Evolutionary conservation across 2,888 invertebrate genomes (phyloP).

Genomic region (Polydrusus tereticollis): DNA sequence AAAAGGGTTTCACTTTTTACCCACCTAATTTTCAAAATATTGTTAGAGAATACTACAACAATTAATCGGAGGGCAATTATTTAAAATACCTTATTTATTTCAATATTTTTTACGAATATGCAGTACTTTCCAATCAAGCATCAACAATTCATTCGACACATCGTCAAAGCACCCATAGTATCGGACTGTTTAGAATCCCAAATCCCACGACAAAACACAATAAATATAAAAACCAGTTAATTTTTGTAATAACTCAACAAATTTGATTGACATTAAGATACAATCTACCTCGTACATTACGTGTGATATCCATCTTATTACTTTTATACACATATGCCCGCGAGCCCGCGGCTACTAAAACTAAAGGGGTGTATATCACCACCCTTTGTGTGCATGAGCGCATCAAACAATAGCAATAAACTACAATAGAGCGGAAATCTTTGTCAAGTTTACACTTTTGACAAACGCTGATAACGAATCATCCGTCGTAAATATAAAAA

Average conservation of each 20-base stretch:
- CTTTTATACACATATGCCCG: constrained; percentile 23
- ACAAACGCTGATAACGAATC: constrained; percentile 28
- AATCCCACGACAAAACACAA: constrained; percentile 1
- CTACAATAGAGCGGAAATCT: constrained; percentile 40
- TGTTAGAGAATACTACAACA: too few species aligned
- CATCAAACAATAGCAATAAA: constrained; percentile 38
- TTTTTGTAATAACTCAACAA: constrained; percentile 52
- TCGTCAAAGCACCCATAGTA: too few species aligned
- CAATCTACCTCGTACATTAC: constrained; percentile 47
- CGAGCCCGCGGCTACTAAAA: constrained; percentile 38
- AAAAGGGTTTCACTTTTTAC: too few species aligned
- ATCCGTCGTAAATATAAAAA: constrained; percentile 23
- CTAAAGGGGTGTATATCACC: constrained; percentile 37
- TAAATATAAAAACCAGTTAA: constrained; percentile 49
- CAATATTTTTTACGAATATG: too few species aligned
- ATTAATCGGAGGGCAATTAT: too few species aligned
- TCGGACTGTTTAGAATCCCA: background rate
- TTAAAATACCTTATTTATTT: too few species aligned
- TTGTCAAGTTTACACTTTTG: constrained; percentile 41
- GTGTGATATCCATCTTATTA: background rate
- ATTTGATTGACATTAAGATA: constrained; percentile 55
- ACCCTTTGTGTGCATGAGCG: constrained; percentile 26
- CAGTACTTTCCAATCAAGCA: too few species aligned
- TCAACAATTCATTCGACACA: too few species aligned
- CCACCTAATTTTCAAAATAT: too few species aligned